A percentile compares a stretch with the other conserved stretches of the same genome.
These are phyloP conservation scores for Nyctereutes procyonoides DNA, from an alignment of 2,113 vertebrate genomes.

Conservation along the genomic window DNA sequence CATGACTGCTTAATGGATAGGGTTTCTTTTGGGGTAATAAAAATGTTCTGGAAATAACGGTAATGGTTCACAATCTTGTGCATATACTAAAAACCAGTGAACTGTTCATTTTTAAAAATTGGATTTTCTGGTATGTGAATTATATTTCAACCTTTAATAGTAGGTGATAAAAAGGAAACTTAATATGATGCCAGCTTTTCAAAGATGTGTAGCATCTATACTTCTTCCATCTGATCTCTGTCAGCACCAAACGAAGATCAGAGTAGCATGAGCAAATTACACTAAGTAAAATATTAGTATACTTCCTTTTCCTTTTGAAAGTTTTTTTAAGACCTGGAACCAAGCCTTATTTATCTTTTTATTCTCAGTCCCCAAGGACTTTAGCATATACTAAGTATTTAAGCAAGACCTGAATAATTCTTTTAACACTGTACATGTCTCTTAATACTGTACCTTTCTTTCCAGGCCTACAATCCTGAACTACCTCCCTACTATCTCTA, in stretches of 20 bases:
- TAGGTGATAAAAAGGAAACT: neutral
- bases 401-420: neutral
- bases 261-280: neutral
- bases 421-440: neutral
- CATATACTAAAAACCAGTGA: neutral
- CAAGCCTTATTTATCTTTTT: constrained; percentile 15
- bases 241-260: neutral
- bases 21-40: neutral
- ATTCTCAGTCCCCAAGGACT: neutral
- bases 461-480: neutral
- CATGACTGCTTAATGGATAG: neutral
- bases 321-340: constrained; percentile 30
- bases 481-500: neutral
- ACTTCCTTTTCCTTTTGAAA: neutral
- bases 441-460: neutral
- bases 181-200: neutral
- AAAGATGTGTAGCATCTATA: neutral
- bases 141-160: neutral
- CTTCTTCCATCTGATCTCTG: neutral
- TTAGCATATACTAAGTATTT: neutral
- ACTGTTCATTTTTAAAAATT: neutral
- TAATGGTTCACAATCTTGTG: neutral
- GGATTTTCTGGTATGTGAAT: neutral
- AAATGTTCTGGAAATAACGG: neutral
- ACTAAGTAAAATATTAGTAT: neutral